Evolutionary conservation across 2,888 invertebrate species (phyloP).

Genomic region (Cryptus viduatorius): DNA sequence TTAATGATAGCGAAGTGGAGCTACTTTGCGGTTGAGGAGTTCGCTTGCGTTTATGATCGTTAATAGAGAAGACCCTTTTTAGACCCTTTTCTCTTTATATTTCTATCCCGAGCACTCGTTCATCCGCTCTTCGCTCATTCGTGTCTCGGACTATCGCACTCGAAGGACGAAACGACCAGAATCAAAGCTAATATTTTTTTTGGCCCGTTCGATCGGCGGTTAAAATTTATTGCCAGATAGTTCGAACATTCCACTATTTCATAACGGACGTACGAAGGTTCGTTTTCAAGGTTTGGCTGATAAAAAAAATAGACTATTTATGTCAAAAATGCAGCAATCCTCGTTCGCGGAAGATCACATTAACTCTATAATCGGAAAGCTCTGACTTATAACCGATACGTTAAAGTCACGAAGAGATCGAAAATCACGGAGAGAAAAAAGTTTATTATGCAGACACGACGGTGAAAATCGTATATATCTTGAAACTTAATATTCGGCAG

Average conservation of each 20-base stretch:
- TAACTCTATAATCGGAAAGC: not conserved
- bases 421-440: constrained; percentile 6
- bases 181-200: constrained; percentile 4
- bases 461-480: not conserved
- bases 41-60: constrained; percentile 27
- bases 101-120: constrained; percentile 3
- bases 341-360: not conserved
- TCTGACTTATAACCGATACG: constrained; percentile 15
- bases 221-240: not conserved
- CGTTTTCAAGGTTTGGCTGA: not conserved
- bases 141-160: not conserved
- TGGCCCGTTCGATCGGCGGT: not conserved
- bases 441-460: constrained; percentile 15
- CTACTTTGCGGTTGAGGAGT: constrained; percentile 45
- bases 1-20: not conserved
- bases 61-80: constrained; percentile 21
- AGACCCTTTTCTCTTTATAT: constrained; percentile 7
- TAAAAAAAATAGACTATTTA: not conserved
- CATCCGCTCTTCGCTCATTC: not conserved
- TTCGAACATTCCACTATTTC: not conserved
- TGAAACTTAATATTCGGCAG: constrained; percentile 33
- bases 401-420: constrained; percentile 13
- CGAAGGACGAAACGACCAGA: not conserved
- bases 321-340: not conserved
- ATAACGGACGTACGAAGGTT: not conserved